Conservation (phyloP, 1,140 invertebrate species). For the Battus philenor region DNA sequence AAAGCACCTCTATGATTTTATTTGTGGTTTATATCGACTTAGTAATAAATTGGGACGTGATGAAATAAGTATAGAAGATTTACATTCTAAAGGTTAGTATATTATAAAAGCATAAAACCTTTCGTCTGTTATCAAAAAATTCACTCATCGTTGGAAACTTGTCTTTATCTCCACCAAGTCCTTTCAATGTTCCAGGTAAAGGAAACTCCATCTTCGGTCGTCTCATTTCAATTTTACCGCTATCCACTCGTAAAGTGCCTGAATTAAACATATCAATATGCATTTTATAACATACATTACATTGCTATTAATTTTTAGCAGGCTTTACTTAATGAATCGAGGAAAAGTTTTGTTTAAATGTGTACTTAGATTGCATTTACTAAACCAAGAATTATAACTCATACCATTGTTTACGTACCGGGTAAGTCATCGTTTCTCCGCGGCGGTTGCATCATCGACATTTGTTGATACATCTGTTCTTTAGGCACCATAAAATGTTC, state of each 20-base stretch:
- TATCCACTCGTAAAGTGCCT: constrained; percentile 49
- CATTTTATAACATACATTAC: constrained; percentile 7
- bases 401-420: constrained; percentile 34
- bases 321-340: no score
- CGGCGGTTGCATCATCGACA: constrained; percentile 58
- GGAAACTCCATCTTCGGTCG: constrained; percentile 56
- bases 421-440: constrained; percentile 48
- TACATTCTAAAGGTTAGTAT: no score
- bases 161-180: constrained; percentile 37
- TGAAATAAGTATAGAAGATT: no score
- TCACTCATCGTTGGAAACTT: constrained; percentile 57
- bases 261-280: constrained; percentile 10
- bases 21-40: no score
- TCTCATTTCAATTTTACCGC: constrained; percentile 48
- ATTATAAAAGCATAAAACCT: no score
- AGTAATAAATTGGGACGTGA: no score
- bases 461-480: constrained; percentile 64
- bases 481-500: constrained; percentile 72
- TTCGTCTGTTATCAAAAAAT: constrained; percentile 41
- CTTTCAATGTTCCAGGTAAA: constrained; percentile 44
- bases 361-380: no score
- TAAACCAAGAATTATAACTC: no score
- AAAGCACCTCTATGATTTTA: no score
- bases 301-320: background rate
- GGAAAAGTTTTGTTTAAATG: no score